Evolutionary conservation across 35 echinoderm and acorn worm genomes (phyloP), one percentile per base, ranked within the genome.

Genomic region (Diadema setosum): DNA sequence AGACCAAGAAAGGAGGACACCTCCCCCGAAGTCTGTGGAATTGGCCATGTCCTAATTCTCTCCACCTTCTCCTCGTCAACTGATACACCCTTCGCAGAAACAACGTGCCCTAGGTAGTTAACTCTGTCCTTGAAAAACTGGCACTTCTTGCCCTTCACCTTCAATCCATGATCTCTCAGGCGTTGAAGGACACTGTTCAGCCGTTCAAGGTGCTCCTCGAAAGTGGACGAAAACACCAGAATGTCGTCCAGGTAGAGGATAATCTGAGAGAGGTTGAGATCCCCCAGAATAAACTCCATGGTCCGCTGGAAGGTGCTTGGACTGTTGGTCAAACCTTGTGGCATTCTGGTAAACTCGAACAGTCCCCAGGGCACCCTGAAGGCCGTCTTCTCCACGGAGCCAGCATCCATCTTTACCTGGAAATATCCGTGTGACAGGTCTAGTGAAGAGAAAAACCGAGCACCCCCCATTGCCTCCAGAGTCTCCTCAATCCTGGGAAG

Each of bases 371-470:
- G 83, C 33, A 93, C 91, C 43, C 91, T 7, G 21, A 87, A 88
- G 4, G 91, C 91, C 42, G 91, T 88, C 45, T 88, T 82, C 8
- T 45, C 49, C 1, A 93, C 52, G 15, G 84, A 87, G 2, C 88
- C 78, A 6, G 37, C 8, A 46, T 88, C 23, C 91, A 93, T 93
- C 4, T 50, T 29, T 5, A 87, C 58, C 42, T 87, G 91, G 56
- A 85, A 75, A 50, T 89, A 93, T 1, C 86, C 91, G 42, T 93
- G 91, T 16, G 91, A 42, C 16, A 93, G 44, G 76, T 93, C 91
- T 45, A 93, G n/a, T 1, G 85, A 43, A 24, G 76, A 74, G 39
- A 88, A 93, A 42, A 74, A 93, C 20, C 45, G 24, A 0, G 91
- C 91, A 14, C 91, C 91, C 26, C 46, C 29, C n/a, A 93, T 26